phyloP scores from a whole-genome alignment of 2,113 vertebrate genomes.

The Oryzias woworae region DNA sequence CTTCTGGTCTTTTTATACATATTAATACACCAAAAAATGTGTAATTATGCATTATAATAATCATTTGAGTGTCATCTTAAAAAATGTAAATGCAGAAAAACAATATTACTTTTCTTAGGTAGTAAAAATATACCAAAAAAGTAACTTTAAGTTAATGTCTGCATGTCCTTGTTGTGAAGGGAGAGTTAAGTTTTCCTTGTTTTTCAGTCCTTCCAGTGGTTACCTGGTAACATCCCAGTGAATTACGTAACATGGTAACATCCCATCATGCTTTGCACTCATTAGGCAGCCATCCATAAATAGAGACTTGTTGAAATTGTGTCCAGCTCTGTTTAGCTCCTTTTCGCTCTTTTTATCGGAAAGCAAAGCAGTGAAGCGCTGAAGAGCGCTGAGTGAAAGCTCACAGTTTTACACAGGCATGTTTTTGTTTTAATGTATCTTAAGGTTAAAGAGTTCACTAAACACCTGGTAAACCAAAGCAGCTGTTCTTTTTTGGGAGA shows the following conservation, averaged over 20 bases:
- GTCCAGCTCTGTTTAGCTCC: slow-evolving; percentile 21
- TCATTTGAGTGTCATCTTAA: too few species aligned
- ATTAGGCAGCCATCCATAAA: slow-evolving; percentile 57
- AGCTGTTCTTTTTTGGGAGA: background rate
- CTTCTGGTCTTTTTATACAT: too few species aligned
- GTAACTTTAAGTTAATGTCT: background rate
- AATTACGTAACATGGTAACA: too few species aligned
- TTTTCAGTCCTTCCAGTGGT: slow-evolving; percentile 30
- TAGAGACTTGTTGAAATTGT: slow-evolving; percentile 38
- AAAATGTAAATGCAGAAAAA: too few species aligned
- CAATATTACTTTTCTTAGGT: too few species aligned
- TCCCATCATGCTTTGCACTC: slow-evolving; percentile 54
- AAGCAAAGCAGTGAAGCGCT: slow-evolving; percentile 10
- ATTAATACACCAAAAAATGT: too few species aligned
- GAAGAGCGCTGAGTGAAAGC: background rate
- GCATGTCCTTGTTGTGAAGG: slow-evolving; percentile 20
- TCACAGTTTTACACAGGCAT: background rate
- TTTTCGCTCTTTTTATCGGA: slow-evolving; percentile 19
- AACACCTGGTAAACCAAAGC: slow-evolving; percentile 2
- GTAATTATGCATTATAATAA: too few species aligned
- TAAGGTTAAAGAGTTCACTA: background rate
- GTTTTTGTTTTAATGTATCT: rapidly evolving
- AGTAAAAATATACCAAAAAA: background rate
- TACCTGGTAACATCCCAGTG: slow-evolving; percentile 32
- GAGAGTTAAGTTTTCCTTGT: slow-evolving; percentile 17